Evolutionary conservation across 2,797 vertebrate species (phyloP), one percentile per base, ranked within the genome.

Genomic region (Aplochiton taeniatus): DNA sequence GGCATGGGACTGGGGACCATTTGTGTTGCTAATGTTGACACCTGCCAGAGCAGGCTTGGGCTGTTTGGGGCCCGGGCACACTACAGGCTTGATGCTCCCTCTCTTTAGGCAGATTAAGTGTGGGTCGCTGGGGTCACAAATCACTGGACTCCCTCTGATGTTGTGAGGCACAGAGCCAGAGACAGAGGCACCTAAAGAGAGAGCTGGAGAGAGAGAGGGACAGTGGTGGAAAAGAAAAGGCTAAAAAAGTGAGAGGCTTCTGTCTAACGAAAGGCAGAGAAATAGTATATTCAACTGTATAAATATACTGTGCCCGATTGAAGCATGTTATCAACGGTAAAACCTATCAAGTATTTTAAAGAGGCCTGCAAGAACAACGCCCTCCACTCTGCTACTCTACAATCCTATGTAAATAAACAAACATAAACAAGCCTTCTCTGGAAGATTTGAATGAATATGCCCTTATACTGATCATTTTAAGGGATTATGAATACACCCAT

Each of bases 101-200:
- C 91, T 93, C 91, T 95, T 94, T 94, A 92, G 92, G 90, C 81
- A 88, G 92, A 92, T 92, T 92, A 93, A 94, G 87, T 88, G 84
- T 87, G 90, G 93, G 91, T 94, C 93, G 89, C 89, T 77, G 82
- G 86, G 94, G 94, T 94, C 93, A 94, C 79, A 92, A 95, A 94
- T 95, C 94, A 89, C 78, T 83, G 80, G 85, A 88, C 91, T 91
- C 92, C 91, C 93, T 90, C 87, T 92, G 92, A 92, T 89, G 91
- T 91, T 87, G 77, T 71, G 80, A 88, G 91, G 89, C 90, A 92
- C 91, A 90, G 90, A 93, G 89, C 93, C 93, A 94, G 92, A 91
- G 92, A 87, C 82, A 61, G 79, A 83, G 81, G 70, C 69, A 16
- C 75, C 70, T 78, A 80, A 76, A 87, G 83, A 87, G 84, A 76